These are phyloP conservation scores for Anoplius nigerrimus DNA, from an alignment of 2,888 invertebrate species.

Conservation along the genomic window DNA sequence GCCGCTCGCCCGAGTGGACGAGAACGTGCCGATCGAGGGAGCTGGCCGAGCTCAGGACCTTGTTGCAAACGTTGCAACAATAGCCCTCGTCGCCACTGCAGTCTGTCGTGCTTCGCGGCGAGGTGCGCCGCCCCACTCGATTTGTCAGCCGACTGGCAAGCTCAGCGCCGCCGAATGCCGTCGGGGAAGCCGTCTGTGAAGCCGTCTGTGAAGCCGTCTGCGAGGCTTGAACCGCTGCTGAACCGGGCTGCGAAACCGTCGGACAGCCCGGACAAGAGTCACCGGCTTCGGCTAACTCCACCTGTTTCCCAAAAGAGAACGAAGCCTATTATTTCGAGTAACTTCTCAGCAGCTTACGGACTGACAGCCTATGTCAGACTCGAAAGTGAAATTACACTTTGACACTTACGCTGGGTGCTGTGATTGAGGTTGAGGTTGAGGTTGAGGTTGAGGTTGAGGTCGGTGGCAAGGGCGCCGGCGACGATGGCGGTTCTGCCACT, in stretches of 20 bases:
- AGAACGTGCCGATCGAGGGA: constrained; percentile 88
- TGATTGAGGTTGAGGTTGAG: no score
- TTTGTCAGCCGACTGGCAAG: no score
- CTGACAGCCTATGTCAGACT: background rate
- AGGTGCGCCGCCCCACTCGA: constrained; percentile 67
- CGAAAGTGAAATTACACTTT: background rate
- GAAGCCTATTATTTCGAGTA: no score
- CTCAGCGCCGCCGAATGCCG: no score
- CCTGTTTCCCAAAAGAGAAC: constrained; percentile 19
- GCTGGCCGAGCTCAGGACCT: constrained; percentile 86
- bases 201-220: no score
- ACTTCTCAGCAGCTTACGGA: background rate
- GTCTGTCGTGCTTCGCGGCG: constrained; percentile 65
- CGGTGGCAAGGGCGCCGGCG: no score
- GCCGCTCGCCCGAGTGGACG: constrained; percentile 87
- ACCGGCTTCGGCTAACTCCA: constrained; percentile 49
- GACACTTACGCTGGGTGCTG: constrained; percentile 27
- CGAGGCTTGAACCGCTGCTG: no score
- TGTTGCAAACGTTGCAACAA: constrained; percentile 81
- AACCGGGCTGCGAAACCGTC: no score
- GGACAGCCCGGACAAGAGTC: constrained; percentile 68
- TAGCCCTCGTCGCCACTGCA: constrained; percentile 76
- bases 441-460: no score
- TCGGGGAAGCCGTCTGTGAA: no score
- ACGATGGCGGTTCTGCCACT: no score